These are phyloP conservation scores for Nephrocerus scutellatus DNA, from an alignment of 2,888 invertebrate genomes.

Conservation along the genomic window DNA sequence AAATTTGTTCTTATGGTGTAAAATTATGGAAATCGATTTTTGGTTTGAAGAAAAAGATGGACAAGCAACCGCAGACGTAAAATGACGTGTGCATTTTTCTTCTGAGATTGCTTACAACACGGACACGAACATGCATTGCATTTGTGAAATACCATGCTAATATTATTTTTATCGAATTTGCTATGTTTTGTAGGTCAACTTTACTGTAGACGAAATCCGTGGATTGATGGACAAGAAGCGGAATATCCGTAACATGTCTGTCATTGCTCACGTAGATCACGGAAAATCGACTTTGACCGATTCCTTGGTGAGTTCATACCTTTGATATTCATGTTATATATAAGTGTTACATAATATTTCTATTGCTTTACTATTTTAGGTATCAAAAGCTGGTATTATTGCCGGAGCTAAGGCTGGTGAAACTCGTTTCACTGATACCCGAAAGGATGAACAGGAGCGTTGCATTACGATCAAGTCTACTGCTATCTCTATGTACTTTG, in stretches of 20 bases:
- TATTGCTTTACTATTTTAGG: conserved; percentile 21
- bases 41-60: too few relatives aligned
- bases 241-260: conserved; percentile 99
- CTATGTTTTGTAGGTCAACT: conserved; percentile 99
- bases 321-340: conserved; percentile 14
- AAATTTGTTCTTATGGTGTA: too few relatives aligned
- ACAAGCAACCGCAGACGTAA: conserved; percentile 13
- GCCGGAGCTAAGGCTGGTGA: conserved; percentile 98
- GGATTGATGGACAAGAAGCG: conserved; percentile 99
- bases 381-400: conserved; percentile 98
- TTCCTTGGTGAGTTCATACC: conserved; percentile 67
- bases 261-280: conserved; percentile 99
- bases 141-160: too few relatives aligned
- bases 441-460: conserved; percentile 99
- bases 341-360: conserved; percentile 18
- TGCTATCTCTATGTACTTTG: conserved; percentile 99
- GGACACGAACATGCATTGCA: too few relatives aligned
- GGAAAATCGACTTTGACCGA: conserved; percentile 99
- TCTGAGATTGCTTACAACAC: conserved; percentile 3
- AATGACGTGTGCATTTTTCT: conserved; percentile 38
- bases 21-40: too few relatives aligned
- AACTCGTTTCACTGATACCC: conserved; percentile 97
- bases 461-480: conserved; percentile 99
- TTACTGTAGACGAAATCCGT: conserved; percentile 99
- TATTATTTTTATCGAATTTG: too few relatives aligned